Percentiles rank a stretch among this genome's conserved stretches.
Conservation (phyloP, 2,888 invertebrate genomes). For the Branchellion lobata region DNA sequence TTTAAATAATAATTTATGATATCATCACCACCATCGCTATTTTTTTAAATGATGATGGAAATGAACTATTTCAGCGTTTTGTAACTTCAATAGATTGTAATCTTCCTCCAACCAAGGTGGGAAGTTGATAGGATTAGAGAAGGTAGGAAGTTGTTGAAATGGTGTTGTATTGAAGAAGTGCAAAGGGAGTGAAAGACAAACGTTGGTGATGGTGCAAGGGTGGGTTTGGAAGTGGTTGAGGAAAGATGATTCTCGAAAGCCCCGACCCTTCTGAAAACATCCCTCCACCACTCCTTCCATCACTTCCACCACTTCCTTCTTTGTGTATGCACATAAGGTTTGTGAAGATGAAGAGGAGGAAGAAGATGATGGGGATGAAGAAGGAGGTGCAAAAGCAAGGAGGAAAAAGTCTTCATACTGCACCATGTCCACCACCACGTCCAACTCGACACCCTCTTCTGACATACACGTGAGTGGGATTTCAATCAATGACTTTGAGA, state of each 20-base stretch:
- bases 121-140: no score
- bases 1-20: no score
- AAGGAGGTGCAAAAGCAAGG: neutral
- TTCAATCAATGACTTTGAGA: neutral
- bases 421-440: neutral
- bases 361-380: neutral
- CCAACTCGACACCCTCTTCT: neutral
- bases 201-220: neutral
- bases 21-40: no score
- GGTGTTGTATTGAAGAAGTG: no score
- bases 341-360: neutral
- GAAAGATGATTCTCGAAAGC: neutral
- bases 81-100: no score
- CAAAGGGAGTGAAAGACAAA: no score
- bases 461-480: neutral
- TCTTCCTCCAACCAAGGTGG: no score
- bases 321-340: neutral
- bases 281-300: neutral
- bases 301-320: neutral
- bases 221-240: neutral
- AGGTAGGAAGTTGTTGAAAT: no score
- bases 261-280: neutral
- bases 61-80: no score
- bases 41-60: no score
- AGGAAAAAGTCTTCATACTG: neutral